A percentile compares a stretch with the other conserved stretches of the same genome.
Evolutionary conservation across 1,140 invertebrate genomes (phyloP).

Genomic region (Hylaeus volcanicus): DNA sequence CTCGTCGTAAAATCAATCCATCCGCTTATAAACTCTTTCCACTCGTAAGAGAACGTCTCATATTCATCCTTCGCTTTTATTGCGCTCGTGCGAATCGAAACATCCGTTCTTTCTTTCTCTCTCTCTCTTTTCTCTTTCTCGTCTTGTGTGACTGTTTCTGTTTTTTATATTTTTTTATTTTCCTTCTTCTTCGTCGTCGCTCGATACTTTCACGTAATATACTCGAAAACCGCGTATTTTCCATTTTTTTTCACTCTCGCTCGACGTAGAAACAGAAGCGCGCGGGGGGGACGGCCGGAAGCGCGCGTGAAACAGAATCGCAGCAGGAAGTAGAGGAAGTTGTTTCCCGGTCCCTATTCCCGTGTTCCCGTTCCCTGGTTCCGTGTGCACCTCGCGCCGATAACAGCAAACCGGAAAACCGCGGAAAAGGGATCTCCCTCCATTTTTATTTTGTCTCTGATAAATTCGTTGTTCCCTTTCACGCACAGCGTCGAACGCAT

Average conservation of each 20-base stretch:
- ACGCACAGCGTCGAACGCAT: neutral
- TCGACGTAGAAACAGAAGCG: constrained; percentile 61
- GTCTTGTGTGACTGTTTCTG: neutral
- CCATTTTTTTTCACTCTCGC: neutral
- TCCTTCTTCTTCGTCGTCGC: constrained; percentile 10
- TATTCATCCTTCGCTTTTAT: neutral
- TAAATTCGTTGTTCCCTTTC: neutral
- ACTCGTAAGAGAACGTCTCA: neutral
- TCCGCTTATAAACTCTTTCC: neutral
- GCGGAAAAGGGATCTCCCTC: constrained; percentile 12
- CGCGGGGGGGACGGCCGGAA: constrained; percentile 47
- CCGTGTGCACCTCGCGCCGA: constrained; percentile 11
- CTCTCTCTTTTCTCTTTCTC: neutral
- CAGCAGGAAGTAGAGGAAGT: constrained; percentile 38
- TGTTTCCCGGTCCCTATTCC: constrained; percentile 28
- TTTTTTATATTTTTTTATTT: neutral
- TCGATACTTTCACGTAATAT: constrained; percentile 22
- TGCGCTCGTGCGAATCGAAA: neutral
- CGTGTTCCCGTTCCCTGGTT: constrained; percentile 13
- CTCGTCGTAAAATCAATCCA: constrained; percentile 6
- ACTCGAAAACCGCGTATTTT: constrained; percentile 51
- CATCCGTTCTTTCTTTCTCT: neutral
- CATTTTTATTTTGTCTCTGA: neutral
- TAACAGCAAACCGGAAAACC: constrained; percentile 16
- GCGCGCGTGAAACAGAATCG: constrained; percentile 46